These are phyloP conservation scores for Sarcophaga bullata DNA, from an alignment of 1,140 invertebrate genomes.

Conservation along the genomic window DNA sequence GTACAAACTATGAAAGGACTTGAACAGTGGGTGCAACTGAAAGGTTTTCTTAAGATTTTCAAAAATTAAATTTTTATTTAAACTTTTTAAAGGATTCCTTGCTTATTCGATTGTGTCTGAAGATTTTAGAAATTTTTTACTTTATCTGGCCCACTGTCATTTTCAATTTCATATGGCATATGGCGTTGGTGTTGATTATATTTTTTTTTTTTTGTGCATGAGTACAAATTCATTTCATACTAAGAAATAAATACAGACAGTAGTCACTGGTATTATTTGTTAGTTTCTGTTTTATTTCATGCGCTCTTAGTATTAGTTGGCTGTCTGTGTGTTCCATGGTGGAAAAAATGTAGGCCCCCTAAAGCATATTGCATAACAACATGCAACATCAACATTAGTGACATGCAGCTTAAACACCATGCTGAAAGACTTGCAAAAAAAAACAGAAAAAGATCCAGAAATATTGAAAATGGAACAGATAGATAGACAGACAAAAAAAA, in stretches of 20 bases:
- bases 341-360: slow-evolving; percentile 23
- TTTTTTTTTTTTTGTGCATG: neutral
- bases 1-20: too few species aligned
- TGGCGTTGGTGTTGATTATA: neutral
- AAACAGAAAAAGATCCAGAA: neutral
- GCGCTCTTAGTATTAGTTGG: neutral
- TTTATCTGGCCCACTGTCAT: too few species aligned
- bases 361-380: slow-evolving; percentile 33
- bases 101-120: too few species aligned
- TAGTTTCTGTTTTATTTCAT: neutral
- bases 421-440: neutral
- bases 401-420: slow-evolving; percentile 2
- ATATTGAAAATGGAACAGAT: neutral
- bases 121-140: too few species aligned
- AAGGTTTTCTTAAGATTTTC: too few species aligned
- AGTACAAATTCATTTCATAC: neutral
- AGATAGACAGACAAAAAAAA: neutral
- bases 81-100: too few species aligned
- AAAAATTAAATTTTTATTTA: too few species aligned
- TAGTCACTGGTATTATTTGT: neutral
- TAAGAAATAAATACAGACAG: neutral
- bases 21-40: too few species aligned
- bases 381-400: slow-evolving; percentile 37
- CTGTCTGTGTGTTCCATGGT: too few species aligned
- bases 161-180: too few species aligned